These are phyloP conservation scores for Pogonocherus hispidulus DNA, from an alignment of 2,888 invertebrate genomes.

Conservation along the genomic window DNA sequence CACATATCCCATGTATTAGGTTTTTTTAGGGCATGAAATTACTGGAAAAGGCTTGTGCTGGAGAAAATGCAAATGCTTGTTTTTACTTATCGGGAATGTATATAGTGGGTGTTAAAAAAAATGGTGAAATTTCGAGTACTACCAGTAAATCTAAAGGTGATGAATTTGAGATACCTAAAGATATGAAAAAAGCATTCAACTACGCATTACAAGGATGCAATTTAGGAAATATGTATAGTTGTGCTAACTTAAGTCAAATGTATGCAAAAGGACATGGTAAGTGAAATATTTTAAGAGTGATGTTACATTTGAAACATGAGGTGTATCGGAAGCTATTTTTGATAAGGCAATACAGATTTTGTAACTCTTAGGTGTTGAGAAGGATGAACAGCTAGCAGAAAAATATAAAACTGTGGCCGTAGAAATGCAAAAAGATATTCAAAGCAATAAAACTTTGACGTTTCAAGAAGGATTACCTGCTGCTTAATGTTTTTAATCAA, in stretches of 20 bases:
- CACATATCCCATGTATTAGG: not conserved
- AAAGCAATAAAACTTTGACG: constrained; percentile 66
- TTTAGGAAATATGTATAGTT: constrained; percentile 86
- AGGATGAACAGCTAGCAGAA: constrained; percentile 79
- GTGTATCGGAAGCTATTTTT: too few species aligned
- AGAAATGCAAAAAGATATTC: constrained; percentile 78
- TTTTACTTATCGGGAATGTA: constrained; percentile 86
- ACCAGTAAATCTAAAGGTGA: constrained; percentile 27
- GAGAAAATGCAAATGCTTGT: constrained; percentile 72
- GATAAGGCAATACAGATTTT: not conserved
- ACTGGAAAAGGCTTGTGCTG: constrained; percentile 71
- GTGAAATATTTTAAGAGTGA: not conserved
- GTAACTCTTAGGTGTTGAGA: constrained; percentile 71
- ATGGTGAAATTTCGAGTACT: constrained; percentile 52
- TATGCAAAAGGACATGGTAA: constrained; percentile 85
- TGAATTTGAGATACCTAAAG: constrained; percentile 70
- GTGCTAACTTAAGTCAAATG: constrained; percentile 92
- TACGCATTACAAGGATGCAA: constrained; percentile 87
- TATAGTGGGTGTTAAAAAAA: constrained; percentile 78
- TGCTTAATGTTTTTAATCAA: not conserved
- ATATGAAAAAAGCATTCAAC: constrained; percentile 84
- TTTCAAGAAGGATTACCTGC: constrained; percentile 69
- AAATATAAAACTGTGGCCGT: constrained; percentile 80
- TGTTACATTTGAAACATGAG: constrained; percentile 14
- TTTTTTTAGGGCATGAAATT: constrained; percentile 68